Evolutionary conservation across 2,888 invertebrate genomes (phyloP), one percentile per base, ranked within the genome.

Genomic region (Acrobasis suavella): DNA sequence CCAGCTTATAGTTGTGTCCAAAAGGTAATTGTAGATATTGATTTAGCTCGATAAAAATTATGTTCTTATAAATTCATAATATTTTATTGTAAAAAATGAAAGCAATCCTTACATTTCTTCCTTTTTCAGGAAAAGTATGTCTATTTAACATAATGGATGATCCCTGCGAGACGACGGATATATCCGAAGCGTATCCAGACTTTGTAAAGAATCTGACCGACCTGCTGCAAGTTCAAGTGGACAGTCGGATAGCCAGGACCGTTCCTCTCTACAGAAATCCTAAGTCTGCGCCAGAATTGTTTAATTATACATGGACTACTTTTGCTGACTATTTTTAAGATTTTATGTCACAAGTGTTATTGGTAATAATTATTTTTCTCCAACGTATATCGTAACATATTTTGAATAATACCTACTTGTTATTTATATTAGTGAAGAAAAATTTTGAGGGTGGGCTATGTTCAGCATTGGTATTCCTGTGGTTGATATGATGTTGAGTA

Each of bases 111-210:
- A 50, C 9, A 7, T 52, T 64, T 63, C 39, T 58, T 64, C 66
- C 16, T n/a, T 67, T 84, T 85, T 14, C 73, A 88, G 88, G 68
- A 62, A 79, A 70, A 50, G 66, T 72, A 37, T 91, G 90, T 64
- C 75, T 91, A 52, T 90, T 78, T 67, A 84, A 90, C 66, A 84
- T 91, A 10, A 82, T 75, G 64, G 71, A 81, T 37, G 91, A 91
- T 72, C 89, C 89, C 0, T 91, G 91, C 66, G 91, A 91, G 72
- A 76, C 65, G 7, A 73, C 64, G 63, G 85, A 91, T 60, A 68
- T 90, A 66, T 83, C 86, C 12, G 63, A 61, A 0, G 59, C 22
- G 0, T 65, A 82, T 66, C 80, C 82, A 9, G 78, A 83, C 38
- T 65, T 89, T n/a, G 80, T 80, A 6, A 56, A 69, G 5, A 73